phyloP scores from a whole-genome alignment of 2,888 invertebrate genomes.

The Andrena hattorfiana region DNA sequence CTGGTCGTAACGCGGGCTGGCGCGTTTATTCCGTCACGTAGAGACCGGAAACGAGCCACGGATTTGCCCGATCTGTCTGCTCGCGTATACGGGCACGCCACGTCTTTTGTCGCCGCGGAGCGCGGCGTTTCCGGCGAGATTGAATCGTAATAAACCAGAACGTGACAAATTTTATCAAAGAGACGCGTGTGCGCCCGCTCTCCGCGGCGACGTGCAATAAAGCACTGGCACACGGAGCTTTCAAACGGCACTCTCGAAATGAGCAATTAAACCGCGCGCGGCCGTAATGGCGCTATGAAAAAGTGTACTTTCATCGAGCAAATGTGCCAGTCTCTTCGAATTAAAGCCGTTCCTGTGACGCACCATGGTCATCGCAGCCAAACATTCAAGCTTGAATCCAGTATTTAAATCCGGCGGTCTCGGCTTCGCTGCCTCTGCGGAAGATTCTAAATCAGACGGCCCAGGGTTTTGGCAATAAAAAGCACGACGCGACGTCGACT shows the following conservation, averaged over 20 bases:
- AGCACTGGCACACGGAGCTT: neutral
- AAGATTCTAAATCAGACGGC: no score
- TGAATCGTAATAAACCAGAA: constrained; percentile 68
- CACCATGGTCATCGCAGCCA: no score
- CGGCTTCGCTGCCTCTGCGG: no score
- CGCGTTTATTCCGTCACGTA: constrained; percentile 61
- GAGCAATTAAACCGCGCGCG: constrained; percentile 45
- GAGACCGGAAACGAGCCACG: constrained; percentile 51
- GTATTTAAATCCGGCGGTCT: no score
- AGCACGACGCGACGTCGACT: constrained; percentile 9
- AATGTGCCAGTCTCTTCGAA: neutral
- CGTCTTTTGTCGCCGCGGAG: constrained; percentile 54
- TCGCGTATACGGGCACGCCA: constrained; percentile 19
- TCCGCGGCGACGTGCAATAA: constrained; percentile 16
- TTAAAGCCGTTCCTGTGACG: no score
- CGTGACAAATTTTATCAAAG: constrained; percentile 65
- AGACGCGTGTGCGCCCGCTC: constrained; percentile 15
- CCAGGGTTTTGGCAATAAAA: constrained; percentile 1
- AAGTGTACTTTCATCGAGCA: neutral
- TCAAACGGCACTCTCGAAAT: constrained; percentile 32
- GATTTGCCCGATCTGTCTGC: constrained; percentile 53
- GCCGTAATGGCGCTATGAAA: neutral
- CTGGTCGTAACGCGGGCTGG: constrained; percentile 5
- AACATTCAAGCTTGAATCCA: no score
- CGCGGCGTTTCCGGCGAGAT: constrained; percentile 48